Base-by-base conservation (phyloP, 2,888 invertebrate species). In the Microlaimidae sp. region DNA sequence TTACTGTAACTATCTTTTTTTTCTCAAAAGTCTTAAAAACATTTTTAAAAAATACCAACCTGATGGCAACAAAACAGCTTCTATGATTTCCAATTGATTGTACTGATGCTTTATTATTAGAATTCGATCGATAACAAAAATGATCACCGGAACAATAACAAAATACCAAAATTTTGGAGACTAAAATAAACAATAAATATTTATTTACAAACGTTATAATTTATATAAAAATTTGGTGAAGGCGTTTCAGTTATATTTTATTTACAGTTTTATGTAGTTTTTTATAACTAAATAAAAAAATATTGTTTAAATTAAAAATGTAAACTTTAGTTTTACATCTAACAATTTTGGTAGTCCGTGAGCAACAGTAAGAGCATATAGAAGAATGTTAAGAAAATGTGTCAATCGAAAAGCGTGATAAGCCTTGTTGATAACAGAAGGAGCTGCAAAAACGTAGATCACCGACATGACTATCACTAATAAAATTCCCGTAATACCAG, bases 401-500 rank as follows among this genome's bases (percentile, higher is more conserved):
- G 90, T 85, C 57, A 82, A 81, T 85, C 92, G 92, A 74, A 92
- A 92, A 76, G 85, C 90, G 56, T 86, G 86, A 72, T 89, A 92
- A 0, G 90, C 90, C 63, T 85, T 83, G 70, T 88, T 85, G 47
- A 92, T 79, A 57, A 92, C 84, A 2, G 81, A 81, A 0, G 90
- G 89, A 74, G 90, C 88, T 0, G 92, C 90, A 70, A 93, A 93
- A n/a, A 89, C 83, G 69, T 90, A 89, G 62, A 93, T 92, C 52
- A 90, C 82, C 69, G 85, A 84, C 84, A 90, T 89, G 52, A 89
- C 81, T 51, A 85, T 77, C 69, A 88, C 90, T 0, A 92, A 76
- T 1, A 86, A 67, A 1, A 92, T 85, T 13, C 90, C 56, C 3
- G 64, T 64, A 51, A 67, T 74, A 83, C 88, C 89, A 60, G 90